Percentiles rank a stretch among this genome's conserved stretches.
phyloP scores from a whole-genome alignment of 2,888 invertebrate genomes.

The Callyntrura sp. region DNA sequence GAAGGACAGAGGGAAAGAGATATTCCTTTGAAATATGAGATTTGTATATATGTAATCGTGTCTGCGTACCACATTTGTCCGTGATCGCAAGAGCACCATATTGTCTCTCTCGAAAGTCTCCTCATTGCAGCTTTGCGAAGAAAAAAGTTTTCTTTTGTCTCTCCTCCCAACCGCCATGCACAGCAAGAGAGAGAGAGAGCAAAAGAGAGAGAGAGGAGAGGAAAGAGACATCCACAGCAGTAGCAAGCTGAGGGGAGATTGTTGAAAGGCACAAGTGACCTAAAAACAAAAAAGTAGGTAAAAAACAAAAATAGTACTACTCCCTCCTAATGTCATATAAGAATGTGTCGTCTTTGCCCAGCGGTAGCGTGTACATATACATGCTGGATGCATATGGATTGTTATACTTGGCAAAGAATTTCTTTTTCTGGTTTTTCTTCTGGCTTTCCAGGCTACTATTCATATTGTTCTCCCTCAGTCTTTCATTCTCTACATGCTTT shows the following conservation, averaged over 20 bases:
- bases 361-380: no score
- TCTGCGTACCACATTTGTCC: neutral
- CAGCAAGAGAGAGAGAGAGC: neutral
- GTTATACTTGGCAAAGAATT: neutral
- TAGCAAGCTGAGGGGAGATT: slow-evolving; percentile 1
- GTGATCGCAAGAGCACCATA: slow-evolving; percentile 14
- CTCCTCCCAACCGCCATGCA: neutral
- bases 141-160: slow-evolving; percentile 34
- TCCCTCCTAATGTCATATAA: neutral
- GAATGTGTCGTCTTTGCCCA: neutral
- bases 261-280: slow-evolving; percentile 52
- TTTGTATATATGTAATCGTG: slow-evolving; percentile 6
- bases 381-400: no score
- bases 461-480: neutral
- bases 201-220: no score
- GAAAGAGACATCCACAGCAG: no score
- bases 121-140: slow-evolving; percentile 26
- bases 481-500: neutral
- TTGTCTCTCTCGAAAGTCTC: slow-evolving; percentile 22
- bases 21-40: slow-evolving; percentile 56
- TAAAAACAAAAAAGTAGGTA: slow-evolving; percentile 39
- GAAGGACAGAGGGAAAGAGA: neutral
- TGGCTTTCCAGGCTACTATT: neutral
- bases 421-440: neutral
- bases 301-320: neutral